Evolutionary conservation across 2,113 vertebrate species (phyloP), one percentile per base, ranked within the genome.

Genomic region (Eptatretus burgeri): DNA sequence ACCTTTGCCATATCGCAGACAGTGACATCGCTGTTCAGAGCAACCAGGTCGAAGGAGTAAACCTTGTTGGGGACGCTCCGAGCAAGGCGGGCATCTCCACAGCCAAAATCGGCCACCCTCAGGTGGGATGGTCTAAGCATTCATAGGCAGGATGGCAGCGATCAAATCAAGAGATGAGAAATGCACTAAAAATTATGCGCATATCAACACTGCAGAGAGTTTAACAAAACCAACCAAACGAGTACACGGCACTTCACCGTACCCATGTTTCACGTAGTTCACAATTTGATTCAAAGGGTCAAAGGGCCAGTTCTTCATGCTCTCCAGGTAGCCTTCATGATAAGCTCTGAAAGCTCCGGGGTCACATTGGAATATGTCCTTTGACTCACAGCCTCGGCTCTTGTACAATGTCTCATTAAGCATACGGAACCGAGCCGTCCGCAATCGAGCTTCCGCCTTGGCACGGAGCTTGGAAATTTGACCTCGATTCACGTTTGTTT

Each of bases 1-100:
- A 93, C 89, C 67, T 80, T 67, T 50, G 88, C 78, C 83, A 94
- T 93, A 73, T 96, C 86, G 11, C 89, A 93, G 51, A 82, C 77
- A 0, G 78, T 89, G 63, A 86, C 85, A 0, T 72, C 76, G 0
- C 87, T 77, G 63, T 77, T 81, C 63, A 83, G 67, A 0, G 85
- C 77, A 13, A 77, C 78, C 78, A 96, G 68, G 69, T 96, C 88
- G 19, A 91, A 93, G 67, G 76, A 84, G 71, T 94, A 80, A 11
- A 96, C 86, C 66, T 72, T 74, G 71, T 96, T 96, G 64, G 67
- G 77, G 51, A 94, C 68, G 14, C 79, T 82, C 41, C 67, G 72
- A 0, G 85, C 88, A 2, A 96, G 70, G 64, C 77, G 80, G 71
- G 85, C 88, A 73, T 93, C 86, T 0, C 88, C 89, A 2, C 88